Evolutionary conservation across 2,888 invertebrate genomes (phyloP).

Genomic region (Leptinotarsa tumamoca): DNA sequence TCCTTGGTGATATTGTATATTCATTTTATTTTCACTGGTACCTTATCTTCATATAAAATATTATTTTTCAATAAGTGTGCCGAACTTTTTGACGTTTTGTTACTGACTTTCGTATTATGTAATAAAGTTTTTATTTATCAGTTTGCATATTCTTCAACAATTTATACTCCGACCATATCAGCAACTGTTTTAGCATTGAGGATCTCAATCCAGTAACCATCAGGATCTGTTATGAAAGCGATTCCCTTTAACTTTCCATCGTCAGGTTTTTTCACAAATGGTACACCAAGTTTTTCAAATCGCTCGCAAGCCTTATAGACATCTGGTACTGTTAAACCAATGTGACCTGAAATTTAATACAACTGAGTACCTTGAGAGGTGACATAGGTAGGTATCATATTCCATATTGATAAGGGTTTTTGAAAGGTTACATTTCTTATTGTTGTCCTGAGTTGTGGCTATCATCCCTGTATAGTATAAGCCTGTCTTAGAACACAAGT

Average conservation of each 20-base stretch:
- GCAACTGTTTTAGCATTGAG: conserved; percentile 51
- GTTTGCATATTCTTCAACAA: too few relatives aligned
- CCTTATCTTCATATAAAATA: background rate
- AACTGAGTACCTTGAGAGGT: too few relatives aligned
- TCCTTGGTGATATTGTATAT: background rate
- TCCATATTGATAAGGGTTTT: too few relatives aligned
- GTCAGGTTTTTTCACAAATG: conserved; percentile 89
- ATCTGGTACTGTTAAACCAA: conserved; percentile 90
- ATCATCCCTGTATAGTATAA: too few relatives aligned
- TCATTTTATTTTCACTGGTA: background rate
- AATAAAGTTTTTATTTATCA: conserved; percentile 8
- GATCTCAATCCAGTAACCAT: conserved; percentile 94
- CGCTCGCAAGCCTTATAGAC: conserved; percentile 87
- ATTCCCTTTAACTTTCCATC: conserved; percentile 95
- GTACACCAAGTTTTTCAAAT: conserved; percentile 87
- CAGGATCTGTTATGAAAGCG: conserved; percentile 95
- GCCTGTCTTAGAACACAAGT: too few relatives aligned
- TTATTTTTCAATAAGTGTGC: background rate
- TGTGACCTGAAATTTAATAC: conserved; percentile 75
- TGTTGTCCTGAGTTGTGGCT: too few relatives aligned
- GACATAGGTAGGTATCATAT: too few relatives aligned
- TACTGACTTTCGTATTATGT: conserved; percentile 6
- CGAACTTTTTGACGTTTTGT: background rate
- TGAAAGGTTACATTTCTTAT: too few relatives aligned
- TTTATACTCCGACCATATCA: conserved; percentile 24